These are phyloP conservation scores for Drosophila pruinosa DNA, from an alignment of 1,140 invertebrate species.

Conservation along the genomic window DNA sequence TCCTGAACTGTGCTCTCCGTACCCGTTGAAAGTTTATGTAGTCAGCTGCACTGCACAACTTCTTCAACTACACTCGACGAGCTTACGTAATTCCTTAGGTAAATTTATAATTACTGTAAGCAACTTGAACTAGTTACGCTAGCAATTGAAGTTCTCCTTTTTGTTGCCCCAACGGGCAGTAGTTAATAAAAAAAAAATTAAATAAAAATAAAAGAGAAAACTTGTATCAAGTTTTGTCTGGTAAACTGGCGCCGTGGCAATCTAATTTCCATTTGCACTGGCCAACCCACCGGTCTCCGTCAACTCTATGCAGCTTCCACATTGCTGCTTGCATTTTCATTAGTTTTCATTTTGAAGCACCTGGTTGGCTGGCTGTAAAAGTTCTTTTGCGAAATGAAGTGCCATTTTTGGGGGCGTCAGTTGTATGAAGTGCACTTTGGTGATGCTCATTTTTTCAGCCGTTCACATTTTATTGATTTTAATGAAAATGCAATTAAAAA, in stretches of 20 bases:
- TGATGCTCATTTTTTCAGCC: slow-evolving; percentile 15
- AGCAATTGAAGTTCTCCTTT: slow-evolving; percentile 50
- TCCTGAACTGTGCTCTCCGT: slow-evolving; percentile 30
- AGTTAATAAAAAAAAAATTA: slow-evolving; percentile 11
- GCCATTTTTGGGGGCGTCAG: slow-evolving; percentile 54
- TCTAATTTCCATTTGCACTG: slow-evolving; percentile 72
- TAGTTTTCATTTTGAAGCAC: slow-evolving; percentile 57
- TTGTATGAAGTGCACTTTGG: slow-evolving; percentile 33
- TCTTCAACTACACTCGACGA: slow-evolving; percentile 43
- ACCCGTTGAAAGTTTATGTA: slow-evolving; percentile 13
- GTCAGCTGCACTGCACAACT: slow-evolving; percentile 28
- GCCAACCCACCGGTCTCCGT: not conserved
- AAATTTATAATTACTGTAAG: slow-evolving; percentile 78
- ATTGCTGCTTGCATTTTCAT: slow-evolving; percentile 62
- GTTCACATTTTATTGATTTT: slow-evolving; percentile 65
- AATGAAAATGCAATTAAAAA: slow-evolving; percentile 79
- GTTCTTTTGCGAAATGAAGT: slow-evolving; percentile 70
- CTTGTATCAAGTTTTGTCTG: slow-evolving; percentile 72
- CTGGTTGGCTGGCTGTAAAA: slow-evolving; percentile 54
- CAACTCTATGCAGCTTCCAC: not conserved
- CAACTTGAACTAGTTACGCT: slow-evolving; percentile 75
- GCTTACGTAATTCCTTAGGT: slow-evolving; percentile 69
- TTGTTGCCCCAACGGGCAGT: slow-evolving; percentile 6
- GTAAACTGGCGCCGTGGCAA: slow-evolving; percentile 51
- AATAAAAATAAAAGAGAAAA: slow-evolving; percentile 18